These are phyloP conservation scores for Drosophila gunungcola DNA, from an alignment of 1,140 invertebrate species.

Conservation along the genomic window DNA sequence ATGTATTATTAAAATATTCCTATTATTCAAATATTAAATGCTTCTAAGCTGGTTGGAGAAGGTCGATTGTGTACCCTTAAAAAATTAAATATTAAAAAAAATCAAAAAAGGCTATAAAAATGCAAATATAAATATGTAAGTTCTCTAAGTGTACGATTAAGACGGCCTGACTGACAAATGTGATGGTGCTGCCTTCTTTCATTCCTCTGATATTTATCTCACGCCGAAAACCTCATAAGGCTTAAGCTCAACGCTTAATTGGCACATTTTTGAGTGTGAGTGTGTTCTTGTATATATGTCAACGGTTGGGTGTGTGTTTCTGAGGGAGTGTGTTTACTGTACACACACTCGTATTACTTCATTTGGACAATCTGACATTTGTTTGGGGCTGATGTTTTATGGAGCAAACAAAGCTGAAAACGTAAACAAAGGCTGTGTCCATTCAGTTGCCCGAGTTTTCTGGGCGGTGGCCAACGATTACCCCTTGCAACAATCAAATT, in stretches of 20 bases:
- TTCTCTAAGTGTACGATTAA: background rate
- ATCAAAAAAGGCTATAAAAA: background rate
- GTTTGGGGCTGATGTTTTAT: constrained; percentile 36
- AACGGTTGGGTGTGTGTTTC: background rate
- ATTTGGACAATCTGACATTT: constrained; percentile 52
- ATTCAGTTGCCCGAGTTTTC: constrained; percentile 10
- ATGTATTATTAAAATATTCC: too few relatives aligned
- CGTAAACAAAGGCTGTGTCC: constrained; percentile 31
- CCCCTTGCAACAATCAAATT: background rate
- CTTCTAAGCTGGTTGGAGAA: background rate
- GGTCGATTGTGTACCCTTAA: background rate
- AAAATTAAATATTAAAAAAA: background rate
- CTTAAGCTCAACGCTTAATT: constrained; percentile 75
- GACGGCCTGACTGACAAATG: constrained; percentile 19
- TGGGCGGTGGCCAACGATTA: background rate
- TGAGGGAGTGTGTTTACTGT: constrained; percentile 22
- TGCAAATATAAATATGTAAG: background rate
- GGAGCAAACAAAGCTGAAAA: constrained; percentile 39
- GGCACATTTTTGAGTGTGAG: constrained; percentile 37
- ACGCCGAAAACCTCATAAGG: constrained; percentile 76
- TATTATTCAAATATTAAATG: background rate
- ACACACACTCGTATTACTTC: constrained; percentile 47
- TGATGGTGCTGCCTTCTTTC: constrained; percentile 24
- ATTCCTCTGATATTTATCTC: constrained; percentile 73
- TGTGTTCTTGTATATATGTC: background rate